Evolutionary conservation across 2,888 invertebrate genomes (phyloP), one percentile per base, ranked within the genome.

Genomic region (Hanleya hanleyi): DNA sequence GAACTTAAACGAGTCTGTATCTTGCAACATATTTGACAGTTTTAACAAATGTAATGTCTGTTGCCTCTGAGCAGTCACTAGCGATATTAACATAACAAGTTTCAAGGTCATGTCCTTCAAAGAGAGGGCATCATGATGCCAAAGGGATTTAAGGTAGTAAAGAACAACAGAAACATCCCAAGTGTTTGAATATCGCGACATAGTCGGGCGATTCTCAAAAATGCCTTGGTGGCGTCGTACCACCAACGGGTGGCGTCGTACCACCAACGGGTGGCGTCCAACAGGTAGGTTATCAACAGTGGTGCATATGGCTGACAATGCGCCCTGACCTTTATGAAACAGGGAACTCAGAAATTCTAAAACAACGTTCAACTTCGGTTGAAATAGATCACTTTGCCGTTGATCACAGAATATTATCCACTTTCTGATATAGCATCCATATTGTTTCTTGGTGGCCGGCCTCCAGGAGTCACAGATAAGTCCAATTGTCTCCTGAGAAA

Each of bases 391-490:
- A 49, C 12, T 18, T 32, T 51, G 9, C 41, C 67, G n/a, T 62
- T 50, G 15, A 35, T 41, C n/a, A 26, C 49, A 73, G 50, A 65
- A 70, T 49, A 15, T 12, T n/a, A 51, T n/a, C 70, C 73, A 73
- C 29, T 70, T 47, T 26, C 69, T 38, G 15, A 65, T 33, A 33
- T 73, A 70, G 50, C 22, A 33, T 26, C 32, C 12, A 37, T 73
- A 73, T 38, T 69, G 69, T 64, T 64, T 22, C 18, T 41, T 9
- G 9, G 41, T 41, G 9, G 41, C 9, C 18, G 18, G 9, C 9
- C 41, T 9, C 41, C 75, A 77, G 12, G 70, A 69, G 2, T 47
- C 0, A 18, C 67, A n/a, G 41, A 76, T 74, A 29, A 74, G 7
- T 0, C 47, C 36, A 4, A 51, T 57, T 72, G 26, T 7, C 66